Conservation (phyloP, 2,888 invertebrate species). For the Oxyteleia sp. region DNA sequence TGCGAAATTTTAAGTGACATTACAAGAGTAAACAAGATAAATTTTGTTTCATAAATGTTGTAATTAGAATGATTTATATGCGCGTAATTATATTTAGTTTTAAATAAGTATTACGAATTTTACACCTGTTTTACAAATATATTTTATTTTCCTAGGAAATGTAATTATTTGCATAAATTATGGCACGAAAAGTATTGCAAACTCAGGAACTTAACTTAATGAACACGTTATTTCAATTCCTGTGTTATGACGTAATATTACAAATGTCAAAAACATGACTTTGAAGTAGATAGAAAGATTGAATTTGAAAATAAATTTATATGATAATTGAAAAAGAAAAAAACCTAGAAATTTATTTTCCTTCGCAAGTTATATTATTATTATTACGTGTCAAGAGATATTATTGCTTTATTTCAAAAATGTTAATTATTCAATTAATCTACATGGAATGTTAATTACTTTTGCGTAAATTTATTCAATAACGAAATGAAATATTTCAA, state of each 20-base stretch:
- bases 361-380: no score
- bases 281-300: background rate
- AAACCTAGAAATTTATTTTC: no score
- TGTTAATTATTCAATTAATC: no score
- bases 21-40: constrained; percentile 27
- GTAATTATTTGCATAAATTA: background rate
- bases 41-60: constrained; percentile 28
- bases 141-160: background rate
- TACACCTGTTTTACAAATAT: background rate
- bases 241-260: background rate
- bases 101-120: background rate
- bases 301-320: background rate
- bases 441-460: no score
- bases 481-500: constrained; percentile 28
- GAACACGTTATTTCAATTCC: background rate
- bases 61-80: constrained; percentile 14
- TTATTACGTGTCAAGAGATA: no score
- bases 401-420: background rate
- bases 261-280: background rate
- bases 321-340: no score
- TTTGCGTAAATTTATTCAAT: constrained; percentile 28
- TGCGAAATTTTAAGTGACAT: constrained; percentile 13
- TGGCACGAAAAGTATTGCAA: no score
- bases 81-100: background rate
- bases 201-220: no score